Percentiles rank a stretch among this genome's conserved stretches.
Conservation (phyloP, 2,888 invertebrate genomes). For the Amblyjoppa fuscipennis region DNA sequence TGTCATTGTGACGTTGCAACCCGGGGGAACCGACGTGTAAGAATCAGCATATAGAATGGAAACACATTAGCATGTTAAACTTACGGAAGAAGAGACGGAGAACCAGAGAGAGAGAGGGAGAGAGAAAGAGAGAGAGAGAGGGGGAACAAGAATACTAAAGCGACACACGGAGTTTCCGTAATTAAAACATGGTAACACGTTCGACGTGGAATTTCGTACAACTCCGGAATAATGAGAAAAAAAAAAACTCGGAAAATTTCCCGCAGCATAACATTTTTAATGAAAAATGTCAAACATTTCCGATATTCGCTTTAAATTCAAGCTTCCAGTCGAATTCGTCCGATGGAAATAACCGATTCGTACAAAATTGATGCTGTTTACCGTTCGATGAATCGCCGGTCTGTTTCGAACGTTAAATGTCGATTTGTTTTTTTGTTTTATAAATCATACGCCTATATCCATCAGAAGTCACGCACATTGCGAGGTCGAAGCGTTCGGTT, state of each 20-base stretch:
- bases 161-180: constrained; percentile 35
- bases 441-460: neutral
- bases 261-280: neutral
- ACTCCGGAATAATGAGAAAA: constrained; percentile 11
- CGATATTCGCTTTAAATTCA: constrained; percentile 31
- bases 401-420: constrained; percentile 14
- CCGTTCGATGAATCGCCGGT: neutral
- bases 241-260: neutral
- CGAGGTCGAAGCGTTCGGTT: neutral
- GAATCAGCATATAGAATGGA: constrained; percentile 49
- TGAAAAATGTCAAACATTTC: constrained; percentile 14
- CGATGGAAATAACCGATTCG: constrained; percentile 24
- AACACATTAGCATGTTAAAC: constrained; percentile 53
- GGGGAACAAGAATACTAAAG: constrained; percentile 19
- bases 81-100: constrained; percentile 28
- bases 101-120: neutral
- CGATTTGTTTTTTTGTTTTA: neutral
- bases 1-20: neutral
- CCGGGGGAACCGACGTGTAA: constrained; percentile 7
- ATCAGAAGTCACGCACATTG: neutral
- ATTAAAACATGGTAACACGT: constrained; percentile 46
- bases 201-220: constrained; percentile 25
- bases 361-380: constrained; percentile 22
- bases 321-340: constrained; percentile 31
- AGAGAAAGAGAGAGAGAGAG: neutral